Percentiles rank a stretch among this genome's conserved stretches.
phyloP scores from a whole-genome alignment of 2,113 vertebrate species.

The Heterotis niloticus region DNA sequence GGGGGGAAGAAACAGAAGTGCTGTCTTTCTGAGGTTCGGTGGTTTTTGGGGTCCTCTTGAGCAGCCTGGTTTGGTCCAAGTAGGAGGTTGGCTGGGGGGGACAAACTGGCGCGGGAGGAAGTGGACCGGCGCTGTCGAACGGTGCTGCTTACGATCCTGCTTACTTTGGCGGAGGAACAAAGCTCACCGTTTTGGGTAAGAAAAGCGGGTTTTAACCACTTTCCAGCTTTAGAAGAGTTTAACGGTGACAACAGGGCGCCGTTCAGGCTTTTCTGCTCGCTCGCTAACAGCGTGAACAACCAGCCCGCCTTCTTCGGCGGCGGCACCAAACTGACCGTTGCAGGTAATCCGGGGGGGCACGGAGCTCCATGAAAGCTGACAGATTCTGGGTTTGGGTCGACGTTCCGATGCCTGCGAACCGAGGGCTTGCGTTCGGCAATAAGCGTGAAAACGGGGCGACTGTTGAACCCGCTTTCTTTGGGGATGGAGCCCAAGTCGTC shows the following conservation, averaged over 20 bases:
- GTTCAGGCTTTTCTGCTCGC: conserved; percentile 27
- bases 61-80: no score
- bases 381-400: not conserved
- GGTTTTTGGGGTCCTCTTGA: no score
- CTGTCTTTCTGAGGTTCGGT: no score
- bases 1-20: no score
- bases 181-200: conserved; percentile 47
- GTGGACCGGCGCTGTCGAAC: conserved; percentile 41
- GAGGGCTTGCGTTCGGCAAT: not conserved
- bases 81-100: no score
- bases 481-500: conserved; percentile 1
- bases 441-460: conserved; percentile 3
- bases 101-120: not conserved
- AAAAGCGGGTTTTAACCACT: not conserved
- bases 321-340: conserved; percentile 26
- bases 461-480: conserved; percentile 10
- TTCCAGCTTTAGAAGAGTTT: not conserved
- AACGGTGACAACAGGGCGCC: not conserved
- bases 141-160: conserved; percentile 41
- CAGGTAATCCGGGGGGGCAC: conserved; percentile 15
- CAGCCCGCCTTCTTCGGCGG: conserved; percentile 22
- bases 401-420: not conserved
- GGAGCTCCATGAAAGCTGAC: not conserved
- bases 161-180: conserved; percentile 56
- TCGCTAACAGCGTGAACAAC: conserved; percentile 9